A percentile compares a stretch with the other conserved stretches of the same genome.
Evolutionary conservation across 2,888 invertebrate species (phyloP).

Genomic region (Gymnoscelis rufifasciata): DNA sequence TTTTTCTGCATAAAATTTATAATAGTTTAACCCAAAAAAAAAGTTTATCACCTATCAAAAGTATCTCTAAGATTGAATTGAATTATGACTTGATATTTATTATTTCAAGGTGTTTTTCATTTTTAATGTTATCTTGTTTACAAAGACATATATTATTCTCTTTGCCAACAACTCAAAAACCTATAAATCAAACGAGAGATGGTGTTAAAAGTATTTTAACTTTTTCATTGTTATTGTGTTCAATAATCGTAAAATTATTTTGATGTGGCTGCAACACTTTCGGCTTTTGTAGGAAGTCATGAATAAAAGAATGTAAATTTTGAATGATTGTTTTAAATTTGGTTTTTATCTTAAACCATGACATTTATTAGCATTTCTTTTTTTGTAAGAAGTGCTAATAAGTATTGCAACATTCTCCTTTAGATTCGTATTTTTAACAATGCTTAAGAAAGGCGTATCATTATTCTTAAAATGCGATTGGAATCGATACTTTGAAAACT

Average conservation of each 20-base stretch:
- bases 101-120: too few relatives aligned
- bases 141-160: background rate
- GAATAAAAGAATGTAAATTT: conserved; percentile 28
- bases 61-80: too few relatives aligned
- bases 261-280: conserved; percentile 39
- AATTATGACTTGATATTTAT: too few relatives aligned
- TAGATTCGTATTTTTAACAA: too few relatives aligned
- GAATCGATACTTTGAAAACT: too few relatives aligned
- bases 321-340: conserved; percentile 29
- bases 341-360: conserved; percentile 26
- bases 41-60: too few relatives aligned
- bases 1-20: too few relatives aligned
- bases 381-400: conserved; percentile 3
- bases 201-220: conserved; percentile 43
- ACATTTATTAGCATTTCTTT: conserved; percentile 22
- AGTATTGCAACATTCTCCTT: too few relatives aligned
- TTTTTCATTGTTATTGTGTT: conserved; percentile 37
- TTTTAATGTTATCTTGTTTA: background rate
- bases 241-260: conserved; percentile 37
- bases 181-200: conserved; percentile 43
- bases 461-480: too few relatives aligned
- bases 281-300: conserved; percentile 31
- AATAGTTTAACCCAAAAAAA: too few relatives aligned
- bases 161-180: conserved; percentile 25
- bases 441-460: too few relatives aligned